These are phyloP conservation scores for Ficedula albicollis DNA, from an alignment of 2,797 vertebrate genomes.

Conservation along the genomic window DNA sequence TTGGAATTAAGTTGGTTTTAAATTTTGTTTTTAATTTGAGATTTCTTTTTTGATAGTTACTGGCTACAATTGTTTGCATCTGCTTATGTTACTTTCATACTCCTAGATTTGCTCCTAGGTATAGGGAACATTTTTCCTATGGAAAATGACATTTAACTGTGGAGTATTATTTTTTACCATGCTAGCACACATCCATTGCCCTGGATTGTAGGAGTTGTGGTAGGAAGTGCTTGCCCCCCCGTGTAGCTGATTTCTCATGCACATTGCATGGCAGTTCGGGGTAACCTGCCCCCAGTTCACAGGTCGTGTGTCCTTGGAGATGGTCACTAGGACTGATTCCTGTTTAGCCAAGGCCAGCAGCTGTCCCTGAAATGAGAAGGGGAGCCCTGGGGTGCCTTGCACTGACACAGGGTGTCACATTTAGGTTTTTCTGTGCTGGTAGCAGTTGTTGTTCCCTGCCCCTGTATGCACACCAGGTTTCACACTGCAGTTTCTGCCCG, in stretches of 20 bases:
- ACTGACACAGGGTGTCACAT: not conserved
- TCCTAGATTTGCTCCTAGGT: conserved; percentile 57
- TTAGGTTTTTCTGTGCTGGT: not conserved
- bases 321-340: not conserved
- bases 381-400: not conserved
- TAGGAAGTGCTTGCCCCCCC: conserved; percentile 37
- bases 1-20: not conserved
- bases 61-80: conserved; percentile 2
- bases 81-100: not conserved
- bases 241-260: conserved; percentile 32
- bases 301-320: not conserved
- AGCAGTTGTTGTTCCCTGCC: not conserved
- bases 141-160: conserved; percentile 61
- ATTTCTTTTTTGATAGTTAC: not conserved
- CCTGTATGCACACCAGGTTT: not conserved
- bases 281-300: not conserved
- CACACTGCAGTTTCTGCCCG: not conserved
- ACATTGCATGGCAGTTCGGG: conserved; percentile 37
- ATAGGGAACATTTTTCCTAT: conserved; percentile 65
- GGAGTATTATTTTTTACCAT: conserved; percentile 46
- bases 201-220: not conserved
- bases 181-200: not conserved
- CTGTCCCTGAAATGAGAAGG: not conserved
- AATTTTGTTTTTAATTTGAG: not conserved
- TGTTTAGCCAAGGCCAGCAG: not conserved